These are phyloP conservation scores for Pollenia labialis DNA, from an alignment of 2,888 invertebrate genomes.

Conservation along the genomic window DNA sequence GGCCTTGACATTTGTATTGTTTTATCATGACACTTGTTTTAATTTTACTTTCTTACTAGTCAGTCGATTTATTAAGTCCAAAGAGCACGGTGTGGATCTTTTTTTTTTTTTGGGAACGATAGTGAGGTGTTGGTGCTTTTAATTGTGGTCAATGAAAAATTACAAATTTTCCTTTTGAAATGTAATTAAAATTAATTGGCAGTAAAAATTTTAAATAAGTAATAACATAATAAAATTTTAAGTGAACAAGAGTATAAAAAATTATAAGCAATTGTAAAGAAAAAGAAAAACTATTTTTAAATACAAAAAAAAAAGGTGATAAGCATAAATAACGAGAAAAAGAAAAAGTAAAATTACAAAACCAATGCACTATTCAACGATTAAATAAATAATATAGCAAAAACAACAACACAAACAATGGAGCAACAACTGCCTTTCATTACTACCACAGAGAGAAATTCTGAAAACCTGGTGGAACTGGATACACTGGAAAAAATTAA, in stretches of 20 bases:
- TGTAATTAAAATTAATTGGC: conserved; percentile 39
- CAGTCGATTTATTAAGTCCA: conserved; percentile 23
- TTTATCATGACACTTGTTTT: conserved; percentile 35
- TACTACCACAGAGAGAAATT: conserved; percentile 15
- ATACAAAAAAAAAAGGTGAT: conserved; percentile 14
- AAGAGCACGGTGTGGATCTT: background rate
- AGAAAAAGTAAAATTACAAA: conserved; percentile 21
- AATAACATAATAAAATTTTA: conserved; percentile 41
- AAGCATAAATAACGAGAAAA: conserved; percentile 1
- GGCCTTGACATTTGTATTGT: conserved; percentile 25
- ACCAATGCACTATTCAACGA: conserved; percentile 59
- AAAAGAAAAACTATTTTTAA: background rate
- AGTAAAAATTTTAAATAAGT: conserved; percentile 9
- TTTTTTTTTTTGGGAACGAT: background rate
- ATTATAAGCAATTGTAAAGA: background rate
- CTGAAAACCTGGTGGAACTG: conserved; percentile 47
- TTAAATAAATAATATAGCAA: conserved; percentile 48
- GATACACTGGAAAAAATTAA: conserved; percentile 43
- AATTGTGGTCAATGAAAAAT: conserved; percentile 10
- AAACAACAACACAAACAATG: conserved; percentile 52
- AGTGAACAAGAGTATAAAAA: conserved; percentile 23
- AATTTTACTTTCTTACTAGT: conserved; percentile 7
- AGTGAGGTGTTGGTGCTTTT: background rate
- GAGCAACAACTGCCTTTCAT: conserved; percentile 70
- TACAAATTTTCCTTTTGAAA: conserved; percentile 41